phyloP scores from a whole-genome alignment of 2,113 vertebrate species.

The Neolamprologus tretocephalus region DNA sequence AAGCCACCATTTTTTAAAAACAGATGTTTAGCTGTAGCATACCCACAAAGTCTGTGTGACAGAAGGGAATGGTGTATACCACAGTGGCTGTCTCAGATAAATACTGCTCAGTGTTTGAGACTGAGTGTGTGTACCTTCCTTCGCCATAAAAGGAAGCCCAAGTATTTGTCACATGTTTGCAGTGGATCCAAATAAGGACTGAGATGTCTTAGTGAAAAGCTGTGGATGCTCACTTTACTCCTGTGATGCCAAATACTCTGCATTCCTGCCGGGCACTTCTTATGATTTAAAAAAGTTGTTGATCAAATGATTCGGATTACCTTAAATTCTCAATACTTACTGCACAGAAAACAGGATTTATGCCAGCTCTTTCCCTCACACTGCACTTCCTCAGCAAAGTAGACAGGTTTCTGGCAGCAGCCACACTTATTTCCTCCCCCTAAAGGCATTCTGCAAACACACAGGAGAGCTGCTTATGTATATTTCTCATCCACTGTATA shows the following conservation, averaged over 20 bases:
- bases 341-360: slow-evolving; percentile 92
- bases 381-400: slow-evolving; percentile 94
- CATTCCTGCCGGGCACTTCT: slow-evolving; percentile 28
- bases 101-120: background rate
- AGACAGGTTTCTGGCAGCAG: slow-evolving; percentile 83
- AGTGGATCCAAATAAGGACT: slow-evolving; percentile 55
- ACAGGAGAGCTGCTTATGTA: background rate
- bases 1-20: background rate
- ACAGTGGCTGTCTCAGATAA: background rate
- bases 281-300: background rate
- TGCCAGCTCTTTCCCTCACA: slow-evolving; percentile 93
- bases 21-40: background rate
- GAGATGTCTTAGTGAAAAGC: slow-evolving; percentile 11
- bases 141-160: slow-evolving; percentile 50
- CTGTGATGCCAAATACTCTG: slow-evolving; percentile 24
- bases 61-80: background rate
- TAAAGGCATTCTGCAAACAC: slow-evolving; percentile 65
- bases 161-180: slow-evolving; percentile 34
- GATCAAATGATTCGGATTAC: background rate
- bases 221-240: slow-evolving; percentile 21
- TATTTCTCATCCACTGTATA: background rate
- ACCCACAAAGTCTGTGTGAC: background rate
- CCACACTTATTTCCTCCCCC: slow-evolving; percentile 93
- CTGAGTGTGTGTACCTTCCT: slow-evolving; percentile 4
- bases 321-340: slow-evolving; percentile 72